Evolutionary conservation across 2,113 vertebrate genomes (phyloP).

Genomic region (Colinus virginianus): DNA sequence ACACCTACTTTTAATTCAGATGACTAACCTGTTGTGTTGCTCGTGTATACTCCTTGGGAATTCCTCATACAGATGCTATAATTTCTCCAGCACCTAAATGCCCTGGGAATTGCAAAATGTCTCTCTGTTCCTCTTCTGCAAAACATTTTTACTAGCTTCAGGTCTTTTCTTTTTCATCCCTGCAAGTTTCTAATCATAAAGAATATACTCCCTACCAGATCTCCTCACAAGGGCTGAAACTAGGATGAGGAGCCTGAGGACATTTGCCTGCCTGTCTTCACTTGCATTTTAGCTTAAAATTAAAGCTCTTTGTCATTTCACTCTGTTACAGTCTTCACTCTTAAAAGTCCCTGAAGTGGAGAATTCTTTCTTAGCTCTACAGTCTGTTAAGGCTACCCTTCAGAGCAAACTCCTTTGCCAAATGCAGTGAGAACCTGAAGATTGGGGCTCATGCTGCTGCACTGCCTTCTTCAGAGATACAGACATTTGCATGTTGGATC

Average conservation of each 20-base stretch:
- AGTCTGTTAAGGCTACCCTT: background rate
- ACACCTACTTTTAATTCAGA: slow-evolving; percentile 44
- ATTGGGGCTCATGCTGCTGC: background rate
- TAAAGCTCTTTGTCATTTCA: slow-evolving; percentile 58
- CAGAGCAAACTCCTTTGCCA: slow-evolving; percentile 26
- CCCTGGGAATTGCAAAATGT: slow-evolving; percentile 39
- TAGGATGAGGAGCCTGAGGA: slow-evolving; percentile 14
- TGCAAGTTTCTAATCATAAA: slow-evolving; percentile 60
- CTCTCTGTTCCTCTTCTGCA: slow-evolving; percentile 33
- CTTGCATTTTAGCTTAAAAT: slow-evolving; percentile 61
- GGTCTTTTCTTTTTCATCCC: slow-evolving; percentile 59
- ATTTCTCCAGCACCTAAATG: background rate
- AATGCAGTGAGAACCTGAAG: background rate
- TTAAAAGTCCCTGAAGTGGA: background rate
- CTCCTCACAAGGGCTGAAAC: slow-evolving; percentile 19
- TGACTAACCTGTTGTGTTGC: slow-evolving; percentile 12
- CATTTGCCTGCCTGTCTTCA: slow-evolving; percentile 58
- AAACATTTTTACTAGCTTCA: slow-evolving; percentile 45
- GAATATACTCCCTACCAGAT: slow-evolving; percentile 30
- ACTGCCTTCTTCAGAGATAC: background rate
- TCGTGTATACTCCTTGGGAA: slow-evolving; percentile 30
- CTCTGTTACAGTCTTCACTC: slow-evolving; percentile 11
- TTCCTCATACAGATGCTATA: background rate
- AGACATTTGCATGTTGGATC: background rate
- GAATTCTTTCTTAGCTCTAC: background rate